Percentiles rank a stretch among this genome's conserved stretches.
phyloP scores from a whole-genome alignment of 2,888 invertebrate species.

The Eilema depressum region DNA sequence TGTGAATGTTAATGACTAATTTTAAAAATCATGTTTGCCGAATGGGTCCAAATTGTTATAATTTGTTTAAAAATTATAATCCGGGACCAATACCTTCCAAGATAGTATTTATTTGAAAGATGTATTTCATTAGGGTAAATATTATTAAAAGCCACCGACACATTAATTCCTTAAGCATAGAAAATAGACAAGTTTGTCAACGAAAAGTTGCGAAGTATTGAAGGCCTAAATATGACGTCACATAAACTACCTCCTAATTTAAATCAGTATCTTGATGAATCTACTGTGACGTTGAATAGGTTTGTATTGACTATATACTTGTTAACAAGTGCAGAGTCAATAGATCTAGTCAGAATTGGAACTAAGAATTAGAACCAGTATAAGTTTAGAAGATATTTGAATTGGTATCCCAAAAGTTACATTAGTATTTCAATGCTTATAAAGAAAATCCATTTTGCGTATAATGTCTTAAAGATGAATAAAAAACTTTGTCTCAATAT shows the following conservation, averaged over 20 bases:
- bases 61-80: slow-evolving; percentile 88
- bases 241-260: slow-evolving; percentile 85
- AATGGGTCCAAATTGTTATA: slow-evolving; percentile 85
- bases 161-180: slow-evolving; percentile 87
- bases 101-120: slow-evolving; percentile 87
- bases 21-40: slow-evolving; percentile 80
- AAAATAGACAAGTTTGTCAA: slow-evolving; percentile 82
- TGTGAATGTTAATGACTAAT: slow-evolving; percentile 74
- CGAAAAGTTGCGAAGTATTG: slow-evolving; percentile 83
- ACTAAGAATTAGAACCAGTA: slow-evolving; percentile 66
- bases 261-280: slow-evolving; percentile 78
- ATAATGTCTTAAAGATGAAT: slow-evolving; percentile 14
- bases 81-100: slow-evolving; percentile 87
- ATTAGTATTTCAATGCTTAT: slow-evolving; percentile 28
- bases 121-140: slow-evolving; percentile 86
- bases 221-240: slow-evolving; percentile 68
- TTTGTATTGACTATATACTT: slow-evolving; percentile 66
- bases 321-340: slow-evolving; percentile 62
- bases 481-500: slow-evolving; percentile 29
- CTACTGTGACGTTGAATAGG: slow-evolving; percentile 68
- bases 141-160: slow-evolving; percentile 87
- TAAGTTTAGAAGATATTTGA: slow-evolving; percentile 31
- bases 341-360: slow-evolving; percentile 85
- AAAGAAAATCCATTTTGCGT: slow-evolving; percentile 10
- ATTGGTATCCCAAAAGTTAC: slow-evolving; percentile 33